A percentile compares a stretch with the other conserved stretches of the same genome.
phyloP scores from a whole-genome alignment of 2,113 vertebrate genomes.

The Neopipo cinnamomea region DNA sequence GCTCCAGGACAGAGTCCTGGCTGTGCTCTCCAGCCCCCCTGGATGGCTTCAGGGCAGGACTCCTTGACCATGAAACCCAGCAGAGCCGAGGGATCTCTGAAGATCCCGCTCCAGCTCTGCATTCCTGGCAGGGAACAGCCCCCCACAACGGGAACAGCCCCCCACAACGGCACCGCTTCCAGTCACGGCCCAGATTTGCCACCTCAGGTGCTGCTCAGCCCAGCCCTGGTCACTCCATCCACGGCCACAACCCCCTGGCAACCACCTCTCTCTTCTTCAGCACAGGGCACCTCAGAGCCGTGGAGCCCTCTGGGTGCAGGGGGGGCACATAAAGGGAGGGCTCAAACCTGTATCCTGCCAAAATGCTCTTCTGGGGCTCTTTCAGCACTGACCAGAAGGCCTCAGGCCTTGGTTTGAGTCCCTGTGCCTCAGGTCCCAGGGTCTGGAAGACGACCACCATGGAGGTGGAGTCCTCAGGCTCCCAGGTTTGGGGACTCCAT shows the following conservation, averaged over 20 bases:
- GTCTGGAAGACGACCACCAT: not conserved
- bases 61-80: fast-evolving
- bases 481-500: not conserved
- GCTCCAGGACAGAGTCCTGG: not conserved
- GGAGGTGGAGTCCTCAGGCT: not conserved
- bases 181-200: fast-evolving
- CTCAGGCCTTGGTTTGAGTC: not conserved
- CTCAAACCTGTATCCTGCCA: not conserved
- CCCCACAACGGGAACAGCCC: fast-evolving
- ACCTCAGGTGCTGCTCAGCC: not conserved
- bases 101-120: not conserved
- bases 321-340: fast-evolving
- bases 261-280: not conserved
- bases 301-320: fast-evolving
- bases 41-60: not conserved
- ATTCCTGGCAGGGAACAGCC: not conserved
- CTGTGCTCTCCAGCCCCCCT: not conserved
- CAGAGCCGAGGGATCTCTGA: not conserved
- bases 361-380: not conserved
- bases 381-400: not conserved
- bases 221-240: not conserved
- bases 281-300: fast-evolving
- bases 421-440: fast-evolving
- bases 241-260: not conserved
- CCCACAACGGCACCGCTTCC: not conserved